Evolutionary conservation across 2,888 invertebrate genomes (phyloP).

Genomic region (Polyploca ridens): DNA sequence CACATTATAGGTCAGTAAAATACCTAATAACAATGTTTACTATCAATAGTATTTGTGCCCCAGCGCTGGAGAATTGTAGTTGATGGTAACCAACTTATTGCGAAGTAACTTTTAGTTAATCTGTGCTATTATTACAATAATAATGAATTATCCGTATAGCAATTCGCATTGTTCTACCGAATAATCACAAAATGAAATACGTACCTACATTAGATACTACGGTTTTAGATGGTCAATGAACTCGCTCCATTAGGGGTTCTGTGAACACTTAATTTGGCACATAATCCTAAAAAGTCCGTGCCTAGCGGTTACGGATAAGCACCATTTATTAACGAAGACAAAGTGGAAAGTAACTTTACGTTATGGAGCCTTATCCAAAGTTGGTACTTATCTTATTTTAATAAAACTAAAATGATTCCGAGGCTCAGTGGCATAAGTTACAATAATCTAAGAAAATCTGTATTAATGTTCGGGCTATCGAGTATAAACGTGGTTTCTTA

Average conservation of each 20-base stretch:
- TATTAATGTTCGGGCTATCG: slow-evolving; percentile 61
- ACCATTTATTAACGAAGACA: slow-evolving; percentile 4
- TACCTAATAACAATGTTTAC: no score
- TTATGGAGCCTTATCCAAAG: not conserved
- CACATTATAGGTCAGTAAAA: no score
- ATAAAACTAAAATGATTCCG: slow-evolving; percentile 27
- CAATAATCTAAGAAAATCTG: slow-evolving; percentile 61
- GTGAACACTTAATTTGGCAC: slow-evolving; percentile 1
- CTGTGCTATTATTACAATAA: no score
- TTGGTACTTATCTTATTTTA: slow-evolving; percentile 1
- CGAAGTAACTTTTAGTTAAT: no score
- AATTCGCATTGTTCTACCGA: not conserved
- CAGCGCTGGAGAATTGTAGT: no score
- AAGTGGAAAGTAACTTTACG: not conserved
- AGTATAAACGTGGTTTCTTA: slow-evolving; percentile 60
- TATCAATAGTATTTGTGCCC: no score
- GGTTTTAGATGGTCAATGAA: not conserved
- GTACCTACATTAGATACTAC: not conserved
- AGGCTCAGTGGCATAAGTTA: slow-evolving; percentile 41
- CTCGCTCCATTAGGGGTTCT: not conserved
- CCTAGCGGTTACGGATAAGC: not conserved
- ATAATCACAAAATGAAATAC: not conserved
- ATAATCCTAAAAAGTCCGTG: not conserved
- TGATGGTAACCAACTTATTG: no score
- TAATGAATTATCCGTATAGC: no score